A percentile compares a stretch with the other conserved stretches of the same genome.
Evolutionary conservation across 2,797 vertebrate genomes (phyloP).

Genomic region (Pitangus sulphuratus): DNA sequence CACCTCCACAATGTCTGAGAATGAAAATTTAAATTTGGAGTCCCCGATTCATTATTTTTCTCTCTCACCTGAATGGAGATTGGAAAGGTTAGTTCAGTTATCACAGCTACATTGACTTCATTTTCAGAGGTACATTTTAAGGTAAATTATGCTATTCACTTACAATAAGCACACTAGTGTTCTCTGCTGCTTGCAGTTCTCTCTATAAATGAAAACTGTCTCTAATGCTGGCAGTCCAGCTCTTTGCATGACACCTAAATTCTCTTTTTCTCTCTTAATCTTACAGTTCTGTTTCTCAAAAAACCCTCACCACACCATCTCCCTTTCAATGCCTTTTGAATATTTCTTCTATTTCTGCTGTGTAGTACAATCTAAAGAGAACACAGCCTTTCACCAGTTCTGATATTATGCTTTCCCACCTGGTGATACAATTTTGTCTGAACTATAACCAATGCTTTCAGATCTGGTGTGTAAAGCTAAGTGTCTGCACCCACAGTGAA

Average conservation of each 20-base stretch:
- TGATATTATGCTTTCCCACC: constrained; percentile 22
- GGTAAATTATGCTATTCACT: constrained; percentile 2
- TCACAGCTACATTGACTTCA: not conserved
- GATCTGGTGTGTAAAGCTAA: constrained; percentile 27
- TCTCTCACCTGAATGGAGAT: not conserved
- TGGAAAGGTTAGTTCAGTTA: not conserved
- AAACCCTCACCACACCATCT: not conserved
- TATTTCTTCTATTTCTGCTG: constrained; percentile 35
- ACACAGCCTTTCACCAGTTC: not conserved
- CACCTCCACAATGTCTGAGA: not conserved
- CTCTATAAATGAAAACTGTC: constrained; percentile 14
- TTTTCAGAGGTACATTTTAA: not conserved
- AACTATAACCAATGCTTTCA: constrained; percentile 35
- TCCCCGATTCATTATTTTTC: not conserved
- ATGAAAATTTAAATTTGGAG: not conserved
- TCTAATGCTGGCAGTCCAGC: not conserved
- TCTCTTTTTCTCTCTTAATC: constrained; percentile 14
- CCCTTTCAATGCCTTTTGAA: constrained; percentile 41
- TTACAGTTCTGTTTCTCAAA: constrained; percentile 2
- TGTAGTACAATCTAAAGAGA: constrained; percentile 23
- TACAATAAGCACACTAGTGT: not conserved
- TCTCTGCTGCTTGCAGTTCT: constrained; percentile 14
- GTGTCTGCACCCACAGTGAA: constrained; percentile 12
- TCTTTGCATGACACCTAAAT: constrained; percentile 36
- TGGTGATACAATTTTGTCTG: constrained; percentile 29